Percentiles rank a stretch among this genome's conserved stretches.
Conservation (phyloP, 2,888 invertebrate species). For the Cabera pusaria region DNA sequence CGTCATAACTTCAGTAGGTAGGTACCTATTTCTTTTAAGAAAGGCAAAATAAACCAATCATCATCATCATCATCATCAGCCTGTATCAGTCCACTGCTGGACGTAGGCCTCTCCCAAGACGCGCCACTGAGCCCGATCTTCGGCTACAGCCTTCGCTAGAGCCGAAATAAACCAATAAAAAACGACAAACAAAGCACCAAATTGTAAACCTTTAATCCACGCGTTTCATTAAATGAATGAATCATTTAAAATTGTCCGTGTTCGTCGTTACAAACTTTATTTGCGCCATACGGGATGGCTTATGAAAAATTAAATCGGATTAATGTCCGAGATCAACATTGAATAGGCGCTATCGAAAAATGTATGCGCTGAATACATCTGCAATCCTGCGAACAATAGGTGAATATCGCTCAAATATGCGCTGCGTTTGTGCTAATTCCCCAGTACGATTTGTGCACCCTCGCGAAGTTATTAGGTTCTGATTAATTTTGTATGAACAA, state of each 20-base stretch:
- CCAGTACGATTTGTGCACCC: constrained; percentile 43
- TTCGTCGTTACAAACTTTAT: not conserved
- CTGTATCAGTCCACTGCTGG: too few relatives aligned
- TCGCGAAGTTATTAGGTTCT: constrained; percentile 48
- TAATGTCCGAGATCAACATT: constrained; percentile 30
- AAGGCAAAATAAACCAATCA: too few relatives aligned
- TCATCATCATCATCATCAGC: too few relatives aligned
- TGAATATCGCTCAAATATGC: constrained; percentile 24
- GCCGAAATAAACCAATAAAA: not conserved
- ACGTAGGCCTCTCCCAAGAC: too few relatives aligned
- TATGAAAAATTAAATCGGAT: constrained; percentile 18
- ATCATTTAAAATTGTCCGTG: too few relatives aligned
- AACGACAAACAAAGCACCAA: too few relatives aligned
- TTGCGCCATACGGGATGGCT: constrained; percentile 2
- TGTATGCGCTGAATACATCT: constrained; percentile 43
- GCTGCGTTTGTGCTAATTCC: constrained; percentile 42
- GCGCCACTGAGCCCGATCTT: too few relatives aligned
- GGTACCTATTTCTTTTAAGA: too few relatives aligned
- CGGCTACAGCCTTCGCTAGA: too few relatives aligned
- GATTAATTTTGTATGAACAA: constrained; percentile 78
- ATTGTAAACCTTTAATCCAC: too few relatives aligned
- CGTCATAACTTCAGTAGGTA: too few relatives aligned
- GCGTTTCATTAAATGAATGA: too few relatives aligned
- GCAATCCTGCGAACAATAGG: constrained; percentile 31
- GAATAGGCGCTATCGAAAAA: constrained; percentile 33